phyloP scores from a whole-genome alignment of 2,888 invertebrate genomes.

The Cremastobaeus sp. region DNA sequence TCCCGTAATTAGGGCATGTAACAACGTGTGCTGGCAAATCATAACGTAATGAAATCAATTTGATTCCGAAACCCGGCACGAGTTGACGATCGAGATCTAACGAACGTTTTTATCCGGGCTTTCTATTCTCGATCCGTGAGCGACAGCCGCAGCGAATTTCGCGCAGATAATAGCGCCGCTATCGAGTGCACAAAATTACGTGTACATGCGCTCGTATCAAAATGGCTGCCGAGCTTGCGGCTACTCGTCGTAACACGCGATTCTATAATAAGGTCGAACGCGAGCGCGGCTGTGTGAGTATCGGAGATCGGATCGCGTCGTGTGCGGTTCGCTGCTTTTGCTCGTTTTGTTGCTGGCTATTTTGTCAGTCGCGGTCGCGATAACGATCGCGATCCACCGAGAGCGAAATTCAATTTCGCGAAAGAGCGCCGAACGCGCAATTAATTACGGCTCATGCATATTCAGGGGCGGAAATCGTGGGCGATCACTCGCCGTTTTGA shows the following conservation, averaged over 20 bases:
- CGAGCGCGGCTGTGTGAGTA: slow-evolving; percentile 43
- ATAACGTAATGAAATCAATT: slow-evolving; percentile 38
- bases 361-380: slow-evolving; percentile 29
- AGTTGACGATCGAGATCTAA: slow-evolving; percentile 11
- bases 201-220: slow-evolving; percentile 66
- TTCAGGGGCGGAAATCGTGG: background rate
- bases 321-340: slow-evolving; percentile 34
- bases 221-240: slow-evolving; percentile 71
- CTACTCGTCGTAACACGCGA: slow-evolving; percentile 70
- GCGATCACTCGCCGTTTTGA: background rate
- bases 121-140: too few relatives aligned
- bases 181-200: slow-evolving; percentile 55
- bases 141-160: slow-evolving; percentile 4
- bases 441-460: slow-evolving; percentile 1
- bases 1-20: slow-evolving; percentile 24
- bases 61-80: slow-evolving; percentile 7
- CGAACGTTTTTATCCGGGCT: too few relatives aligned
- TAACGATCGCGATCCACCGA: slow-evolving; percentile 13
- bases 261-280: slow-evolving; percentile 63
- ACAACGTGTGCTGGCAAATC: slow-evolving; percentile 1
- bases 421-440: slow-evolving; percentile 3
- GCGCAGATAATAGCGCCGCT: slow-evolving; percentile 12
- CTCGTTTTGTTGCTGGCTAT: slow-evolving; percentile 21
- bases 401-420: slow-evolving; percentile 9
- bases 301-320: slow-evolving; percentile 36